Percentiles rank a stretch among this genome's conserved stretches.
Conservation (phyloP, 2,113 vertebrate species). For the Dendropsophus ebraccatus region DNA sequence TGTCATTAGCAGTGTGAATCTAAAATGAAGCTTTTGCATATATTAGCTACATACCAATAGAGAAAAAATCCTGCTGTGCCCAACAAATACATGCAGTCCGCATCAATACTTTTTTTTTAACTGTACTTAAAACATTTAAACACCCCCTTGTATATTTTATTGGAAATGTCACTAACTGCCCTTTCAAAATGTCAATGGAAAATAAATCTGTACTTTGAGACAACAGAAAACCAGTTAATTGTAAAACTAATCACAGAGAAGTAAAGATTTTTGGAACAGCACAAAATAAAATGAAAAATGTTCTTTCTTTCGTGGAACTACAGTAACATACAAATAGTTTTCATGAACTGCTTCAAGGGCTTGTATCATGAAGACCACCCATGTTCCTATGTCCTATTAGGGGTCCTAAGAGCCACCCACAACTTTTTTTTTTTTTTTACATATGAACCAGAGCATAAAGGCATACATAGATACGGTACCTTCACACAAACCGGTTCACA, state of each 20-base stretch:
- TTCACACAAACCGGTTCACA: too few species aligned
- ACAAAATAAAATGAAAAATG: not conserved
- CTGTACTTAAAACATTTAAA: constrained; percentile 15
- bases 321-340: not conserved
- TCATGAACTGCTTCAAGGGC: not conserved
- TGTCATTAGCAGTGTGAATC: not conserved
- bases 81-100: not conserved
- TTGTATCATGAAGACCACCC: not conserved
- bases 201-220: constrained; percentile 27
- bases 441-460: too few species aligned
- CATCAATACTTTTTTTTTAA: not conserved
- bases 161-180: constrained; percentile 43
- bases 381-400: too few species aligned
- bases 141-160: constrained; percentile 3
- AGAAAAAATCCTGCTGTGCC: not conserved
- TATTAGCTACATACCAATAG: not conserved
- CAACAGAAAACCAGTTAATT: constrained; percentile 15
- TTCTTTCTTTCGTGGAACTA: not conserved
- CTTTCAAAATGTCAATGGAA: constrained; percentile 44
- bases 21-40: not conserved
- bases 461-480: too few species aligned
- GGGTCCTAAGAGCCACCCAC: too few species aligned
- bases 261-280: constrained; percentile 3
- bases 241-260: constrained; percentile 30
- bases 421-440: too few species aligned